Evolutionary conservation across 2,113 vertebrate species (phyloP), one percentile per base, ranked within the genome.

Genomic region (Baryphthengus martii): DNA sequence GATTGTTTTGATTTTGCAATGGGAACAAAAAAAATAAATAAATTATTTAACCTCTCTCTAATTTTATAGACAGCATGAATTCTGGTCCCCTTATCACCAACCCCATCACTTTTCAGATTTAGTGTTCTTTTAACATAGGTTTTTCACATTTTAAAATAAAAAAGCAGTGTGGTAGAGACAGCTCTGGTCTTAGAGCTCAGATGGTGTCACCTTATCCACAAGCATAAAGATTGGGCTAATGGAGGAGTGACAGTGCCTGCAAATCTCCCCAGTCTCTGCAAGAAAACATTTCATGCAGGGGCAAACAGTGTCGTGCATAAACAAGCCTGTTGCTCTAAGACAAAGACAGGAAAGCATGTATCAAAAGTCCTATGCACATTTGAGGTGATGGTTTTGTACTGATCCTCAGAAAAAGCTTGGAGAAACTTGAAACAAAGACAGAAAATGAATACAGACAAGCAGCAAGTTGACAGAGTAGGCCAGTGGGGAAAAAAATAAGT

Each of bases 401-500:
- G 3, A 20, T 79, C 53, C 61, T 89, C 63, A 72, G 35, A 74
- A 96, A 90, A 98, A 78, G 25, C 21, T 87, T 56, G 35, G 63
- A 95, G 76, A 88, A 62, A 66, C 83, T 93, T 94, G 80, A 94
- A 95, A 91, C 73, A 85, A 85, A 88, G 79, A 50, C 35, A 58
- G 85, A 85, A 89, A 13, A 1, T 25, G 25, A 44, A 79, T 91
- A 86, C 50, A 96, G 74, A 13, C 26, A 87, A 89, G 49, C 37
- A 90, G 90, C 49, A 66, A 72, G 53, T 67, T 79, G 76, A 91
- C 67, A 96, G 66, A 81, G 55, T 63, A 25, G 11, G 55, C 70
- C 65, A 84, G 66, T 62, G 44, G 59, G 44, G 25, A 8, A 10
- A 17, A 10, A 17, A 95, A 76, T 14, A 77, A 78, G 56, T 65